A percentile compares a stretch with the other conserved stretches of the same genome.
These are phyloP conservation scores for Fabriciana adippe DNA, from an alignment of 2,888 invertebrate species.

Conservation along the genomic window DNA sequence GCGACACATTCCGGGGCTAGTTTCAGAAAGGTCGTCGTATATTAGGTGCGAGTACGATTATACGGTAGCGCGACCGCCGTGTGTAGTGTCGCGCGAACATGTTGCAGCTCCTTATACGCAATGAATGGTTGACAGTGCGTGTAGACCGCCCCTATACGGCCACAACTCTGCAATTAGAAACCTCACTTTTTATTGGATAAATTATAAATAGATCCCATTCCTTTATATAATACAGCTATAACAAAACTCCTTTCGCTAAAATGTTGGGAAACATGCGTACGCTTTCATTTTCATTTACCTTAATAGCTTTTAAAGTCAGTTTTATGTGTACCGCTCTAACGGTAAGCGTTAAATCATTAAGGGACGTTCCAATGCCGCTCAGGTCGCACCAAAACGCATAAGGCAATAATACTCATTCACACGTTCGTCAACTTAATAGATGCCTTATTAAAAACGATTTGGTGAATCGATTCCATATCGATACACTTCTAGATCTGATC, in stretches of 20 bases:
- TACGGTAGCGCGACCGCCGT: constrained; percentile 44
- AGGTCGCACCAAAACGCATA: constrained; percentile 62
- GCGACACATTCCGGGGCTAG: constrained; percentile 17
- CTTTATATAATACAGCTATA: background rate
- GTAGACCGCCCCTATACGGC: constrained; percentile 40
- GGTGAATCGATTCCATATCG: constrained; percentile 59
- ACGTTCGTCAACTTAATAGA: constrained; percentile 77
- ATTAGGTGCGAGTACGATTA: constrained; percentile 43
- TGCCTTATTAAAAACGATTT: constrained; percentile 76
- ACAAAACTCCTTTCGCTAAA: background rate
- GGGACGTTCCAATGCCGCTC: constrained; percentile 69
- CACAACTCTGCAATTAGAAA: constrained; percentile 38
- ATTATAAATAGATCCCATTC: constrained; percentile 30
- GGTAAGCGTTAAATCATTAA: constrained; percentile 65
- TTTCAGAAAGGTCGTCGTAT: constrained; percentile 40
- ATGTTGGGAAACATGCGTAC: background rate
- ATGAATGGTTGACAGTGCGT: constrained; percentile 51
- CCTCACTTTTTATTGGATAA: constrained; percentile 32
- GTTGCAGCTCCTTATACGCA: constrained; percentile 62
- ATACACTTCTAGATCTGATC: constrained; percentile 46
- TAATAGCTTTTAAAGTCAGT: constrained; percentile 26
- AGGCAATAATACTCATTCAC: constrained; percentile 80
- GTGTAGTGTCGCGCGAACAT: constrained; percentile 53
- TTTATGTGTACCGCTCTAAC: constrained; percentile 27
- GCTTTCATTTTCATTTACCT: background rate